These are phyloP conservation scores for Lepidocyrtinus sp. DNA, from an alignment of 2,888 invertebrate species.

Conservation along the genomic window DNA sequence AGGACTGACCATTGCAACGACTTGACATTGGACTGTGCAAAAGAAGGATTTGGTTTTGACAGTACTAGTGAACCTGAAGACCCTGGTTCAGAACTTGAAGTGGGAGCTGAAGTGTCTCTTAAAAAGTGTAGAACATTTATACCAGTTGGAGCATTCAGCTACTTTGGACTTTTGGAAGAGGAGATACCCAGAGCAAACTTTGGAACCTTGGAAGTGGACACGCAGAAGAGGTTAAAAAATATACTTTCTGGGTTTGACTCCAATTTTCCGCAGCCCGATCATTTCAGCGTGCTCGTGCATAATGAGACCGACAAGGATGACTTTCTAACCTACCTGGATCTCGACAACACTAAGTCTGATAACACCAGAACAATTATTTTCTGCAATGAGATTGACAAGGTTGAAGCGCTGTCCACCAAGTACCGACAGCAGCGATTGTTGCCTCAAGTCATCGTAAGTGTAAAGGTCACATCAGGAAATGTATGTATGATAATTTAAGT, in stretches of 20 bases:
- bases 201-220: too few relatives aligned
- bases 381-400: slow-evolving; percentile 49
- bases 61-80: background rate
- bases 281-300: slow-evolving; percentile 53
- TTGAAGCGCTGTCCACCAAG: slow-evolving; percentile 58
- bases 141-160: background rate
- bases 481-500: background rate
- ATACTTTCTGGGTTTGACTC: too few relatives aligned
- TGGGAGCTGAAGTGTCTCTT: background rate
- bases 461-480: background rate
- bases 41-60: too few relatives aligned
- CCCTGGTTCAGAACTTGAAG: background rate
- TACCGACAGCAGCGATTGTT: slow-evolving; percentile 54
- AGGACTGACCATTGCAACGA: too few relatives aligned
- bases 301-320: slow-evolving; percentile 54
- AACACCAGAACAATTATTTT: slow-evolving; percentile 64
- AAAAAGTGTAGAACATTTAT: slow-evolving; percentile 23
- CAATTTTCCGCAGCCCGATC: too few relatives aligned
- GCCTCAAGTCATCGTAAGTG: slow-evolving; percentile 62
- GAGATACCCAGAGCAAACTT: too few relatives aligned
- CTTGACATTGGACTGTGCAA: too few relatives aligned
- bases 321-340: slow-evolving; percentile 46
- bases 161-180: slow-evolving; percentile 20
- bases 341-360: slow-evolving; percentile 61
- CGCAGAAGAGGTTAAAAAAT: too few relatives aligned